Evolutionary conservation across 2,113 vertebrate species (phyloP).

Genomic region (Parus major): DNA sequence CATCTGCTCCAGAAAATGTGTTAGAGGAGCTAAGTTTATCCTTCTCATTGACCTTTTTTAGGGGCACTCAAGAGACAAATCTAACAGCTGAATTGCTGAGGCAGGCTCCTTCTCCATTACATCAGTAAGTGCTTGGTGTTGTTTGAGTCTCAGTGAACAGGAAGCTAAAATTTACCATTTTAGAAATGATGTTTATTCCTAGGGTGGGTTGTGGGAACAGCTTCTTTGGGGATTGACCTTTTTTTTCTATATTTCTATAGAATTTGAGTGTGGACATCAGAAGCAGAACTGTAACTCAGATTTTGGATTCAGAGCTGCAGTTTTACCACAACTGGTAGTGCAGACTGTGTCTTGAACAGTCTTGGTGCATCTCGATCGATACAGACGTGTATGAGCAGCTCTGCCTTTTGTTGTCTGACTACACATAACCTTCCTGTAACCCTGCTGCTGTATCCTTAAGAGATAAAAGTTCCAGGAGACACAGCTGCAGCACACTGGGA

Average conservation of each 20-base stretch:
- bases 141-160: background rate
- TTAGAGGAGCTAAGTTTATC: background rate
- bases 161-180: background rate
- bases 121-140: background rate
- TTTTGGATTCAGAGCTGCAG: background rate
- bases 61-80: background rate
- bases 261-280: background rate
- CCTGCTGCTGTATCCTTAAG: background rate
- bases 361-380: background rate
- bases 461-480: background rate
- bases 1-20: background rate
- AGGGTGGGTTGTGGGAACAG: background rate
- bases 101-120: background rate
- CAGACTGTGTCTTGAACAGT: background rate
- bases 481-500: background rate
- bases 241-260: background rate
- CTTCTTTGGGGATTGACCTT: background rate
- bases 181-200: background rate
- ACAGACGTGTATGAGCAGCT: background rate
- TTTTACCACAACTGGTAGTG: background rate
- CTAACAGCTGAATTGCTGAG: background rate
- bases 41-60: background rate
- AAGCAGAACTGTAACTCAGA: background rate
- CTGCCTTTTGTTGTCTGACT: background rate
- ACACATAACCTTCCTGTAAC: background rate